phyloP scores from a whole-genome alignment of 2,888 invertebrate genomes.

The Parnassius glacialis region DNA sequence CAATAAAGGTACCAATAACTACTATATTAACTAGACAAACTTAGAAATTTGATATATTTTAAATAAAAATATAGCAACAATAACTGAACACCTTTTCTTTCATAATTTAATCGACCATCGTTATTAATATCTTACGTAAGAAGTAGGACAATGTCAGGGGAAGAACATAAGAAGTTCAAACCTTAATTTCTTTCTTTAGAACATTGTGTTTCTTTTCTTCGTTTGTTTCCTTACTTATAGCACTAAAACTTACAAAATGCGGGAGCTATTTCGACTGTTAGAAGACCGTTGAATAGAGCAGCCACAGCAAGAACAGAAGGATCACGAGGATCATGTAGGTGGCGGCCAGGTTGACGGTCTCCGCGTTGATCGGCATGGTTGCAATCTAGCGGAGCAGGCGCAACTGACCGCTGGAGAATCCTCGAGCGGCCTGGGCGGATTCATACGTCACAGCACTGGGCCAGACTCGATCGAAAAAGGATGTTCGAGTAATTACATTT shows the following conservation, averaged over 20 bases:
- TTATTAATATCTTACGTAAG: too few relatives aligned
- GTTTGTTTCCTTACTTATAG: neutral
- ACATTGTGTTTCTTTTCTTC: too few relatives aligned
- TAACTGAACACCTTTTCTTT: too few relatives aligned
- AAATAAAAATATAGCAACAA: too few relatives aligned
- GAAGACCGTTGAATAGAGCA: constrained; percentile 83
- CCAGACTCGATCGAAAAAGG: constrained; percentile 47
- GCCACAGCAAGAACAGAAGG: constrained; percentile 84
- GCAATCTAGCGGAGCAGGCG: constrained; percentile 43
- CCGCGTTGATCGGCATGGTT: constrained; percentile 78
- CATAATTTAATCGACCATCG: too few relatives aligned
- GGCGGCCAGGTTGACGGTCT: constrained; percentile 84
- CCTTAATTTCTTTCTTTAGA: too few relatives aligned
- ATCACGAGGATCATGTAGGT: constrained; percentile 86
- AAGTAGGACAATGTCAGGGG: too few relatives aligned
- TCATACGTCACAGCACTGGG: constrained; percentile 58
- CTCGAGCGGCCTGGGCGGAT: constrained; percentile 37
- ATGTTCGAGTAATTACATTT: constrained; percentile 25
- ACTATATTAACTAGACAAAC: too few relatives aligned
- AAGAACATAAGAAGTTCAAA: too few relatives aligned
- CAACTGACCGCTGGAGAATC: constrained; percentile 56
- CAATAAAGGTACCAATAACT: too few relatives aligned
- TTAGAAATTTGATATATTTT: too few relatives aligned
- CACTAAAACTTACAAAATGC: constrained; percentile 30
- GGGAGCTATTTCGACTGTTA: constrained; percentile 37